Evolutionary conservation across 2,113 vertebrate genomes (phyloP), one percentile per base, ranked within the genome.

Genomic region (Ursus arctos): DNA sequence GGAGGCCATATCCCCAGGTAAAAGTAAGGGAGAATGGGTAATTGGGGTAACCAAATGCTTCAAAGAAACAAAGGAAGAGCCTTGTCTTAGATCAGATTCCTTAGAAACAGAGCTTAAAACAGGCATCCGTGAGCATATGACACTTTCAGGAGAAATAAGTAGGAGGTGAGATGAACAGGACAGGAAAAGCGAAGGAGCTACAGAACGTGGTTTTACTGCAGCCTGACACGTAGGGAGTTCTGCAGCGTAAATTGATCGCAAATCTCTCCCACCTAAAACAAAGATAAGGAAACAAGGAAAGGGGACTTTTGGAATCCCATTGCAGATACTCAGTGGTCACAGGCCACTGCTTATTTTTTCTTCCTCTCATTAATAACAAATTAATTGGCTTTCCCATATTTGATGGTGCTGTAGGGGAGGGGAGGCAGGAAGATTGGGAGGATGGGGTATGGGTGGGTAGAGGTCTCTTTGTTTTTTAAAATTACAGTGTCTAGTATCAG

Each of bases 401-500:
- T 82, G 79, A 15, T 85, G 21, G 9, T 91, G 21, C 21, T 71
- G 0, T 18, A 74, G 12, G 4, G 31, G 14, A 96, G 14, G 51
- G 3, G 59, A 97, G 43, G 19, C 33, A 69, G 57, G 40, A 71
- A 76, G 12, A 79, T 47, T 71, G 51, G 33, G 18, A 74, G 8
- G 16, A 13, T 33, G 10, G 18, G 1, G 18, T 79, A 2, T 21
- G 6, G 33, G 4, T 36, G 1, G 11, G 5, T 57, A 31, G 13
- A 26, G 1, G 9, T 40, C 69, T 96, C 82, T 98, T 98, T 92
- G 16, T 55, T 91, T 55, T 92, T 94, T 98, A 74, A 28, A 98
- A 97, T 97, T 74, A 89, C 8, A 79, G 11, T 43, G n/a, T 67
- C 55, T 91, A 69, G 83, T 90, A 86, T 94, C 93, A 86, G 40